Evolutionary conservation across 2,888 invertebrate genomes (phyloP), one percentile per base, ranked within the genome.

Genomic region (Poecilus cupreus): DNA sequence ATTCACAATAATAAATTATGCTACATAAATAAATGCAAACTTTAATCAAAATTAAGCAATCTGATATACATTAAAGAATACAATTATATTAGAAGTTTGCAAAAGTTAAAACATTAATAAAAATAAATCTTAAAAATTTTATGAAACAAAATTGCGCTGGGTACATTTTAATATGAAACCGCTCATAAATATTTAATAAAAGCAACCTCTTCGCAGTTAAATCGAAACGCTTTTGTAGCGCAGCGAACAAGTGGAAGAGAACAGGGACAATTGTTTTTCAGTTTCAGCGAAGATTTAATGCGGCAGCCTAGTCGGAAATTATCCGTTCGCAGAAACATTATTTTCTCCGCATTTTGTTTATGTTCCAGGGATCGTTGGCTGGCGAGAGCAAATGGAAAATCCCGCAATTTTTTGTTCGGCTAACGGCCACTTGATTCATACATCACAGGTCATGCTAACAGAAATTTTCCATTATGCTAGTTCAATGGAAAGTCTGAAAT

Each of bases 121-220:
- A 43, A 37, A 24, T 24, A 60, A 39, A 68, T 16, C 20, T 39
- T 22, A 13, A 32, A 68, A 68, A 68, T 18, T 39, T 26, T 39
- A 64, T 64, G 11, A 13, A 26, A 32, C 32, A 32, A 32, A 32
- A 32, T 32, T 32, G 1, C 5, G 6, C 60, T 24, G 5, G 22
- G 39, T n/a, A 68, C 8, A 39, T 68, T 72, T 64, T 78, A 46
- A 78, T 68, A 79, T 32, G 16, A 72, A 80, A 78, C 20, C 0
- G 8, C 72, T 80, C 80, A 80, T 54, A 80, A 80, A 80, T 57
- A 80, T 80, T 54, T 54, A 24, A 72, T 72, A 54, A 64, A 77
- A 77, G 43, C 64, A 26, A 43, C 20, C 10, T 24, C 72, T 68
- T 75, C 37, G 11, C 3, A 4, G 32, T 22, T 4, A 76, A 5